Percentiles rank a stretch among this genome's conserved stretches.
These are phyloP conservation scores for Epizoanthus stellaris DNA, from an alignment of 92 coral and sea anemone species.

Conservation along the genomic window DNA sequence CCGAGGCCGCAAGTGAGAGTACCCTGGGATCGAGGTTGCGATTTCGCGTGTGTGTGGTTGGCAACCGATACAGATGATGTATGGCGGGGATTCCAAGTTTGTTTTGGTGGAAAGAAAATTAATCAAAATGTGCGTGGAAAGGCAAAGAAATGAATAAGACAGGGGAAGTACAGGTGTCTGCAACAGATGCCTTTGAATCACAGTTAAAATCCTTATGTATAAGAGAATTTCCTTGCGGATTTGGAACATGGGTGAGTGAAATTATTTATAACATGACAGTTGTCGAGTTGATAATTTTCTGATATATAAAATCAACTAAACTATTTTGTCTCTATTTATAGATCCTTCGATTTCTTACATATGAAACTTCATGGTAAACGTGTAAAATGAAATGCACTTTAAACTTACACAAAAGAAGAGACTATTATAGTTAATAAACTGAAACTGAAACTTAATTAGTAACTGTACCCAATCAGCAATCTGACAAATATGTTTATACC, in stretches of 20 bases:
- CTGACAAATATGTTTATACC: too few relatives aligned
- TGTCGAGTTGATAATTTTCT: too few relatives aligned
- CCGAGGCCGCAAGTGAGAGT: too few relatives aligned
- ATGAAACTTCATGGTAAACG: too few relatives aligned
- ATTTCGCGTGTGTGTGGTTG: slow-evolving; percentile 67
- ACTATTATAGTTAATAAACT: too few relatives aligned
- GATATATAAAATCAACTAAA: neutral
- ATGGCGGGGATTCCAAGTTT: neutral
- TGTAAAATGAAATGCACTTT: too few relatives aligned
- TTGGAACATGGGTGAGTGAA: slow-evolving; percentile 90
- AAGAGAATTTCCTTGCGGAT: slow-evolving; percentile 95
- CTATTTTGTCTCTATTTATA: too few relatives aligned
- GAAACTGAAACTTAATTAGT: too few relatives aligned
- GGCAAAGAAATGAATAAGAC: slow-evolving; percentile 32
- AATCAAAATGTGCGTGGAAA: neutral
- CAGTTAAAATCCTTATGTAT: slow-evolving; percentile 88
- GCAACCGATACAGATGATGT: slow-evolving; percentile 75
- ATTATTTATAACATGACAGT: neutral
- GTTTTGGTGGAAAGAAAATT: neutral
- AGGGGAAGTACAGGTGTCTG: slow-evolving; percentile 56
- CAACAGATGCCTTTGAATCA: slow-evolving; percentile 87
- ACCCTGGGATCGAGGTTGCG: too few relatives aligned
- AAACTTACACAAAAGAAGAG: too few relatives aligned
- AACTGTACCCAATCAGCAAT: too few relatives aligned
- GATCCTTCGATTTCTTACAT: too few relatives aligned